These are phyloP conservation scores for Mormyrus lacerda DNA, from an alignment of 2,113 vertebrate species.

Conservation along the genomic window DNA sequence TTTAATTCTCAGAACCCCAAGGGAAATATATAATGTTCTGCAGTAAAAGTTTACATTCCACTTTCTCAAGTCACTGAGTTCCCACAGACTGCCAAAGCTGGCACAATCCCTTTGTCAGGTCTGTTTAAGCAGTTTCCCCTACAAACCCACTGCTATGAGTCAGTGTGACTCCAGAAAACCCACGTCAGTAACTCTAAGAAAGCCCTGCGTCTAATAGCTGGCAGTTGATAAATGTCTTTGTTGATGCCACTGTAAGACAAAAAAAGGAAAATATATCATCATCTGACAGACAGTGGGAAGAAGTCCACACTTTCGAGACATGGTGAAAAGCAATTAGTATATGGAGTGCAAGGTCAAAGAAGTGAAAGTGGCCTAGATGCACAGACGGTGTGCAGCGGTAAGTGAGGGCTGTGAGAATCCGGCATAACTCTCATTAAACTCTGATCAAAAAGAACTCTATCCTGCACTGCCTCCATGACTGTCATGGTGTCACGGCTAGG, in stretches of 20 bases:
- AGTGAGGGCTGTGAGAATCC: not conserved
- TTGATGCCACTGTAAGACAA: not conserved
- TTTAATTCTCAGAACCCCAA: not conserved
- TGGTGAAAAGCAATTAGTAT: not conserved
- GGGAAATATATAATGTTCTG: not conserved
- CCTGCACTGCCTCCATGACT: not conserved
- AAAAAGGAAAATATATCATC: not conserved
- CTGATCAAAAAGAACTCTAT: not conserved
- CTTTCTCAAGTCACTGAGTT: not conserved
- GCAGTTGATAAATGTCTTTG: not conserved
- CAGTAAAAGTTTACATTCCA: constrained; percentile 30
- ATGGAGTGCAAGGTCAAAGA: not conserved
- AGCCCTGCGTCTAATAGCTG: not conserved
- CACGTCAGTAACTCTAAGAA: not conserved
- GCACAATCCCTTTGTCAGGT: not conserved
- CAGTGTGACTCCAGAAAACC: not conserved
- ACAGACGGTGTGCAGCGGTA: not conserved
- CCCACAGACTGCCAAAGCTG: not conserved
- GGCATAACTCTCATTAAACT: not conserved
- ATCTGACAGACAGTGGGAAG: not conserved
- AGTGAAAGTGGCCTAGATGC: not conserved
- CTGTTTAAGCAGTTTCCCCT: not conserved
- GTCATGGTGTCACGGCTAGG: not conserved
- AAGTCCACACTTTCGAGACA: not conserved
- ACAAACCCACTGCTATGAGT: not conserved